Conservation (phyloP, 2,888 invertebrate species). For the Anagyrus pseudococci region DNA sequence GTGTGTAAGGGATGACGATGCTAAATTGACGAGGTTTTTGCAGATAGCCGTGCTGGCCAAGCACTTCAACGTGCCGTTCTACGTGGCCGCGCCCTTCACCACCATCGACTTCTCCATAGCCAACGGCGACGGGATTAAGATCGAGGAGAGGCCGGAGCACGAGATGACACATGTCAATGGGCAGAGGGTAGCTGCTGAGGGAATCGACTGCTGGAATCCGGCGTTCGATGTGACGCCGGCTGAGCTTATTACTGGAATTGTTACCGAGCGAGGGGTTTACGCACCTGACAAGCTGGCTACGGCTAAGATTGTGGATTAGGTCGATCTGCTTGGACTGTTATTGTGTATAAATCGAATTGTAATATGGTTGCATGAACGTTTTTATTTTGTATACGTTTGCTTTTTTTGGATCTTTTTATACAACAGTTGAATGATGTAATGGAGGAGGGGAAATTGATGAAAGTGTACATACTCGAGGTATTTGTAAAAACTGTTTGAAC, state of each 20-base stretch:
- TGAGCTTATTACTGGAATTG: conserved; percentile 87
- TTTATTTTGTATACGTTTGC: no score
- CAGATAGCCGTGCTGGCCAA: conserved; percentile 89
- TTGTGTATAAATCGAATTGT: no score
- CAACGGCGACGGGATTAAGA: conserved; percentile 86
- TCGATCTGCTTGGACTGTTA: no score
- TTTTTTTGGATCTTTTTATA: no score
- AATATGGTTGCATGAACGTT: no score
- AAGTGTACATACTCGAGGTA: no score
- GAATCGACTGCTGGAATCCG: conserved; percentile 96
- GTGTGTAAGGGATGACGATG: no score
- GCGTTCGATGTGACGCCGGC: conserved; percentile 98
- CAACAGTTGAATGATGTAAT: no score
- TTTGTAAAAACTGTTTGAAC: no score
- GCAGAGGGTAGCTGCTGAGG: conserved; percentile 85
- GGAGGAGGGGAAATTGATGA: no score
- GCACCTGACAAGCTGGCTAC: conserved; percentile 66
- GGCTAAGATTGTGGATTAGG: no score
- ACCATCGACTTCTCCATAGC: conserved; percentile 83
- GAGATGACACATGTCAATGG: conserved; percentile 94
- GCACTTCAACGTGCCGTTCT: conserved; percentile 91
- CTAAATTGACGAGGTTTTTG: not conserved
- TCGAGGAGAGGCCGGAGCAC: conserved; percentile 89
- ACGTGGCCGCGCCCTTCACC: conserved; percentile 91
- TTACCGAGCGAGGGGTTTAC: conserved; percentile 92